Conservation (phyloP, 2,797 vertebrate species). For the Leucoraja ocellata region DNA sequence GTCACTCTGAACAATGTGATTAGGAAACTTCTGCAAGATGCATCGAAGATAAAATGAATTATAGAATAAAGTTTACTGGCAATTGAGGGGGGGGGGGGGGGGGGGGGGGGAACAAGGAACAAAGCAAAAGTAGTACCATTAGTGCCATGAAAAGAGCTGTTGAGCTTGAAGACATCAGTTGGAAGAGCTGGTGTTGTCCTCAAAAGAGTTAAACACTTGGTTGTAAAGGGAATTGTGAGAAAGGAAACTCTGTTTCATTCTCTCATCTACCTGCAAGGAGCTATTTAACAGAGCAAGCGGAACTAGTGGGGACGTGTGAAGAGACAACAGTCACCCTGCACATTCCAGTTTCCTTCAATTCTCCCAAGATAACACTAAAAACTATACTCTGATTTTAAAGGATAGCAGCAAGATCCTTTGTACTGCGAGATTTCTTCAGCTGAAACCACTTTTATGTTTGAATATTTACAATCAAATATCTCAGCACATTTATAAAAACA, state of each 20-base stretch:
- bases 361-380: not conserved
- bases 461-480: not conserved
- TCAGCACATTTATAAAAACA: not conserved
- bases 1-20: not conserved
- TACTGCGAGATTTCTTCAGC: not conserved
- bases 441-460: not conserved
- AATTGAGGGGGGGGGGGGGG: conserved; percentile 8
- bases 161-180: not conserved
- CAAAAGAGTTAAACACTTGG: conserved; percentile 33
- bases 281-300: conserved; percentile 23
- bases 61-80: conserved; percentile 18
- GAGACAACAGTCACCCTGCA: not conserved
- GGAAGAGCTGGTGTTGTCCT: conserved; percentile 11
- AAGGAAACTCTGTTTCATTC: conserved; percentile 30
- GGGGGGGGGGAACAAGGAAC: not conserved
- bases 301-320: conserved; percentile 33
- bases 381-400: not conserved
- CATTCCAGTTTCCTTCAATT: conserved; percentile 23
- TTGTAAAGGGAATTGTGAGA: conserved; percentile 29
- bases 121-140: not conserved
- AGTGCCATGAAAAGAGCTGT: conserved; percentile 15
- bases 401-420: not conserved
- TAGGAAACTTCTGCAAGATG: not conserved
- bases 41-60: not conserved
- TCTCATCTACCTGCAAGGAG: conserved; percentile 25